Evolutionary conservation across 2,797 vertebrate genomes (phyloP).

Genomic region (Dicrostonyx torquatus): DNA sequence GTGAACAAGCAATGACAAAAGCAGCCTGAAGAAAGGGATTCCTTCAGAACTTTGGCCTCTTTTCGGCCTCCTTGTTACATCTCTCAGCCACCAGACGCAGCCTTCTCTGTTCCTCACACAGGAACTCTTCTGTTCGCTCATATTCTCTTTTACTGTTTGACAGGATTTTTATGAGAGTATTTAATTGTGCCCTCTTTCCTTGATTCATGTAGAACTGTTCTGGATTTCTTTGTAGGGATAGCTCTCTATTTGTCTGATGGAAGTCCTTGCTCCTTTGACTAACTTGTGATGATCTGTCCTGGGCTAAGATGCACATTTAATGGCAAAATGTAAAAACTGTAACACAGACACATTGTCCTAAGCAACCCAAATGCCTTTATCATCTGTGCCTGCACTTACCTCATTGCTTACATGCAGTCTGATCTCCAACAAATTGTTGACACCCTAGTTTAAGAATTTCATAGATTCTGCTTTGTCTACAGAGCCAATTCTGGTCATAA

Average conservation of each 20-base stretch:
- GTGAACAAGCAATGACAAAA: neutral
- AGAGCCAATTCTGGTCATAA: neutral
- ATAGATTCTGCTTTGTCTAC: neutral
- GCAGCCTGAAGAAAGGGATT: constrained; percentile 14
- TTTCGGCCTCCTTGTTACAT: constrained; percentile 56
- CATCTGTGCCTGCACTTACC: neutral
- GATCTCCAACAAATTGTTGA: neutral
- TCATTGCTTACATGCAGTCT: neutral
- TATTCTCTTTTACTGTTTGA: constrained; percentile 75
- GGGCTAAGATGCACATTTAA: neutral
- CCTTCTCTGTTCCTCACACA: constrained; percentile 73
- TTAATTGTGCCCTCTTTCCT: constrained; percentile 66
- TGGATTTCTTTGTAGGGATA: constrained; percentile 51
- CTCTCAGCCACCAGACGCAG: constrained; percentile 59
- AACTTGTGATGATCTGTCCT: rapidly evolving
- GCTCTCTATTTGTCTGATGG: constrained; percentile 61
- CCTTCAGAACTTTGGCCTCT: constrained; percentile 58
- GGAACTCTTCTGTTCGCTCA: constrained; percentile 74
- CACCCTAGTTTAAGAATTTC: neutral
- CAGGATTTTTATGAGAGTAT: constrained; percentile 41
- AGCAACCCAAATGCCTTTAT: neutral
- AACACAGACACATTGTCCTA: neutral
- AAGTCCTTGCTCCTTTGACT: constrained; percentile 61
- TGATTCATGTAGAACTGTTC: constrained; percentile 58
- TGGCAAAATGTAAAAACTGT: neutral